Conservation (phyloP, 2,888 invertebrate genomes). For the Trachelus stipa region DNA sequence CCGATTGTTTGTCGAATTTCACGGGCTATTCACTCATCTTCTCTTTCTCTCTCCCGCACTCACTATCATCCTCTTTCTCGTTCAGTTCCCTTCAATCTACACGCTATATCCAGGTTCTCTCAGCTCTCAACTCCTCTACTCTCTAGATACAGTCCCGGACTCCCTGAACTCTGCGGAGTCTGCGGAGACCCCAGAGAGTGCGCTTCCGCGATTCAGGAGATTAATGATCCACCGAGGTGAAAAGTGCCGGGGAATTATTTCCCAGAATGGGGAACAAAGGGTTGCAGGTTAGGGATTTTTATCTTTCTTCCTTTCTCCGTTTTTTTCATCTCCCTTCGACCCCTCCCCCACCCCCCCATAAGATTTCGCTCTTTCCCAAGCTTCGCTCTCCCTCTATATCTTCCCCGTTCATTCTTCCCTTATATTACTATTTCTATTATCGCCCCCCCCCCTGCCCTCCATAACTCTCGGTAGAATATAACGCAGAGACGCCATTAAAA, state of each 20-base stretch:
- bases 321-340: not conserved
- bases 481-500: not conserved
- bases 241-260: not conserved
- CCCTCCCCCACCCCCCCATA: not conserved
- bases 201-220: not conserved
- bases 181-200: not conserved
- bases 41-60: not conserved
- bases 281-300: not conserved
- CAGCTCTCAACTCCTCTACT: constrained; percentile 9
- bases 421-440: not conserved
- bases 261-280: not conserved
- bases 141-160: constrained; percentile 1
- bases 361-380: constrained; percentile 5
- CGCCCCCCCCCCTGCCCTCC: not conserved
- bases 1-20: constrained; percentile 14
- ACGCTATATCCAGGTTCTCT: not conserved
- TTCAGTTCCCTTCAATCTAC: not conserved
- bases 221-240: not conserved
- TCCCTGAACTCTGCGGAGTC: constrained; percentile 6
- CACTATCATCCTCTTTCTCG: not conserved
- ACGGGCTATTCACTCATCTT: constrained; percentile 12
- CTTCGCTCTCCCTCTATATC: not conserved
- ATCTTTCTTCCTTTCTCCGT: not conserved
- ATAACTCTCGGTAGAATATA: constrained; percentile 7
- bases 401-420: not conserved